Evolutionary conservation across 2,113 vertebrate genomes (phyloP), one percentile per base, ranked within the genome.

Genomic region (Tachysurus vachellii): DNA sequence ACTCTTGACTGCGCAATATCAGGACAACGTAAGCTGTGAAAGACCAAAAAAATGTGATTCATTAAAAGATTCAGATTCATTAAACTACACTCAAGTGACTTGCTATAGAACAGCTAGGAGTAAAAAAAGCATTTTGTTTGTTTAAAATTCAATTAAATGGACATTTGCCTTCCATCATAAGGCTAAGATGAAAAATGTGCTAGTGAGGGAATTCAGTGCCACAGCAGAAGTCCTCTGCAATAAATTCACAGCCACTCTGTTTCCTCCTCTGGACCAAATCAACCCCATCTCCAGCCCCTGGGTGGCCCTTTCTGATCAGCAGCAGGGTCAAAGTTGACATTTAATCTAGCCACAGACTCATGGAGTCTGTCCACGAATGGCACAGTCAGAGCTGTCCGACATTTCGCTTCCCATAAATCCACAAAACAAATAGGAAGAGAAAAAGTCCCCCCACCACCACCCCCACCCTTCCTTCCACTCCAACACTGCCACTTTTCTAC

Each of bases 351-450:
- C 79, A 80, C 36, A 31, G 84, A 87, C 89, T 91, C 80, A 85
- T 90, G 85, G 83, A 88, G 85, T 85, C 85, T 68, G 68, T 86
- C 88, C 86, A 89, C 80, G 85, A 56, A 53, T 84, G 80, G 73
- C 75, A 89, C 80, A 86, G 82, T 87, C 84, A 42, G 85, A 90
- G 83, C 88, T 61, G 73, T 87, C 88, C 83, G 88, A 87, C 88
- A 87, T 89, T 76, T 88, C 88, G 44, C 85, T 79, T 56, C 57
- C 86, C 84, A 85, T 88, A 91, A 93, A 91, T 91, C 88, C 82
- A 76, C 76, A 89, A 91, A 91, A 89, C 92, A 92, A 91, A 92
- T 85, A 89, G n/a, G 28, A 47, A 85, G 21, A 19, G 31, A 89
- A 89, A 85, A 86, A 82, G 19, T 57, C 12, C 53, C 61, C 68